Conservation (phyloP, 2,888 invertebrate genomes). For the Argynnis bischoffii region DNA sequence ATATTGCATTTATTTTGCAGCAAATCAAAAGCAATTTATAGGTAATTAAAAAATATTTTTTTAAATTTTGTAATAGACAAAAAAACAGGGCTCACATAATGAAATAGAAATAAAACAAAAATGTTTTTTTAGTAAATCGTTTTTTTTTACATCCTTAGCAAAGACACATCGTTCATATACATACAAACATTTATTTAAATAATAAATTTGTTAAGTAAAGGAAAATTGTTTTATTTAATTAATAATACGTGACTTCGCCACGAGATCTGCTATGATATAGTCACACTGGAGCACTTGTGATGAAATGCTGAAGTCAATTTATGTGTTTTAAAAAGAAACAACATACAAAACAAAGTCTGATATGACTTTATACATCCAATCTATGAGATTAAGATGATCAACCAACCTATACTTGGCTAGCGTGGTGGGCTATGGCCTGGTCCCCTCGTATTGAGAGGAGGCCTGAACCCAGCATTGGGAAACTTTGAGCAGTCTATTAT, state of each 20-base stretch:
- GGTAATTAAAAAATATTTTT: not conserved
- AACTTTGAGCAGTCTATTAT: too few species aligned
- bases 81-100: not conserved
- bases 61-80: not conserved
- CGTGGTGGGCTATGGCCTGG: too few species aligned
- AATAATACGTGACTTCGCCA: conserved; percentile 54
- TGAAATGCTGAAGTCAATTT: not conserved
- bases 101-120: conserved; percentile 48
- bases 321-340: not conserved
- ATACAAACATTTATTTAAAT: conserved; percentile 67
- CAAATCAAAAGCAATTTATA: too few species aligned
- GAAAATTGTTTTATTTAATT: conserved; percentile 51
- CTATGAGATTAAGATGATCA: too few species aligned
- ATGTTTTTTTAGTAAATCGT: conserved; percentile 58
- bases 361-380: too few species aligned
- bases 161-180: conserved; percentile 62
- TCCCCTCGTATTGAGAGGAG: too few species aligned
- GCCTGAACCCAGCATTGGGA: too few species aligned
- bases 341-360: too few species aligned
- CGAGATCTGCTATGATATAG: conserved; percentile 39
- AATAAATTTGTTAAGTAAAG: conserved; percentile 65
- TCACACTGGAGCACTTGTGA: conserved; percentile 34
- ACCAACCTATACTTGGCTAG: too few species aligned
- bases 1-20: too few species aligned
- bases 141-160: conserved; percentile 60